Evolutionary conservation across 2,888 invertebrate species (phyloP).

Genomic region (Sinotaia quadrata): DNA sequence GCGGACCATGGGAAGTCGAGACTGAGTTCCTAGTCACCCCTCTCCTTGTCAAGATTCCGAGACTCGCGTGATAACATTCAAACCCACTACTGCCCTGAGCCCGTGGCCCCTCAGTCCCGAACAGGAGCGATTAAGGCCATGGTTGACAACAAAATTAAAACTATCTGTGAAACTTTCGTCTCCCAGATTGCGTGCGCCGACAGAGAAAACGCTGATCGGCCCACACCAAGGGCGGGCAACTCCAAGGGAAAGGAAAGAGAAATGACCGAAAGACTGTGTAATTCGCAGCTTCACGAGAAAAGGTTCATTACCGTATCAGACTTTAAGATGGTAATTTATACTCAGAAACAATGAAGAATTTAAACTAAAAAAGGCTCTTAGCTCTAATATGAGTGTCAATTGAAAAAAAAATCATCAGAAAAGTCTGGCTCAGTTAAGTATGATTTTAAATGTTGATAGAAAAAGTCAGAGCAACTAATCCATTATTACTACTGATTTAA

Average conservation of each 20-base stretch:
- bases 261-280: constrained; percentile 12
- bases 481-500: too few relatives aligned
- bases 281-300: constrained; percentile 23
- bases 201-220: not conserved
- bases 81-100: constrained; percentile 18
- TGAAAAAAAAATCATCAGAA: too few relatives aligned
- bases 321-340: too few relatives aligned
- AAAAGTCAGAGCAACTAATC: too few relatives aligned
- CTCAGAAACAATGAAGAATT: too few relatives aligned
- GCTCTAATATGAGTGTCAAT: too few relatives aligned
- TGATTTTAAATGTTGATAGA: too few relatives aligned
- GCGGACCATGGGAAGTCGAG: too few relatives aligned
- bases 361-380: too few relatives aligned
- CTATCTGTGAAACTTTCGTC: constrained; percentile 33
- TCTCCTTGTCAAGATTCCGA: constrained; percentile 14
- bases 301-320: too few relatives aligned
- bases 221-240: not conserved
- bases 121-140: constrained; percentile 29
- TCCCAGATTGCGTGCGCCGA: constrained; percentile 14
- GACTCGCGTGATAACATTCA: constrained; percentile 30
- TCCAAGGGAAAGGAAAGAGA: not conserved
- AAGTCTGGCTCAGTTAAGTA: too few relatives aligned
- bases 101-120: constrained; percentile 13
- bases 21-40: not conserved
- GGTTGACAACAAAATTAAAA: constrained; percentile 39